Percentiles rank a stretch among this genome's conserved stretches.
These are phyloP conservation scores for Sebastes minor DNA, from an alignment of 2,797 vertebrate species.

Conservation along the genomic window DNA sequence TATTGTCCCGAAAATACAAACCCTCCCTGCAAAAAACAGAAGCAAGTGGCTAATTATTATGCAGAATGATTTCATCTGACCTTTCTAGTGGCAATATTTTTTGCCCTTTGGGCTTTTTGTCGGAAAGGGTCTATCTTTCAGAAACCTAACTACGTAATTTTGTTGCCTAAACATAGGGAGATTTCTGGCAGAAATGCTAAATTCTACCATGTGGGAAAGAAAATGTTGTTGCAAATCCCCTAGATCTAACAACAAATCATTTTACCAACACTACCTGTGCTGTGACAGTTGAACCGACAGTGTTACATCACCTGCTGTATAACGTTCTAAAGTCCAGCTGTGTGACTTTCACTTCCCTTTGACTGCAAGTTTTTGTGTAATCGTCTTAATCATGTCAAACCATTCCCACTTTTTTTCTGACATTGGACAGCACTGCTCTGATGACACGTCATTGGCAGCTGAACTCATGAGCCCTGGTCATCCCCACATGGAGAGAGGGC, in stretches of 20 bases:
- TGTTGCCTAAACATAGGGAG: neutral
- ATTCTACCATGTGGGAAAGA: too few relatives aligned
- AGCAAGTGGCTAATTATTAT: neutral
- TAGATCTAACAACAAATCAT: too few relatives aligned
- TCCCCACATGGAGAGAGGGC: neutral
- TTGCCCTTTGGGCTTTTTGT: neutral
- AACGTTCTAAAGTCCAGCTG: neutral
- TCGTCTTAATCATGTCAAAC: neutral
- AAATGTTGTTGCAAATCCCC: too few relatives aligned
- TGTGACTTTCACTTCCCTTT: neutral
- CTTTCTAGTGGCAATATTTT: neutral
- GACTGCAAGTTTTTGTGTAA: neutral
- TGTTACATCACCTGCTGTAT: too few relatives aligned
- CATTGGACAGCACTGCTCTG: neutral
- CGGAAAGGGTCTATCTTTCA: neutral
- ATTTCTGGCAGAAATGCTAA: too few relatives aligned
- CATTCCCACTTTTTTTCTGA: neutral
- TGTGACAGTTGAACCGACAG: too few relatives aligned
- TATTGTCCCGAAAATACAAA: neutral
- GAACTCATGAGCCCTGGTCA: neutral
- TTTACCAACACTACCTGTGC: too few relatives aligned
- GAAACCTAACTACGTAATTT: fast-evolving
- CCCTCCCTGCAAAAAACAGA: neutral
- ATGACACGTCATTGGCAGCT: neutral
- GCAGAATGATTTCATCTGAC: neutral